phyloP scores from a whole-genome alignment of 2,797 vertebrate genomes.

The Balearica regulorum region DNA sequence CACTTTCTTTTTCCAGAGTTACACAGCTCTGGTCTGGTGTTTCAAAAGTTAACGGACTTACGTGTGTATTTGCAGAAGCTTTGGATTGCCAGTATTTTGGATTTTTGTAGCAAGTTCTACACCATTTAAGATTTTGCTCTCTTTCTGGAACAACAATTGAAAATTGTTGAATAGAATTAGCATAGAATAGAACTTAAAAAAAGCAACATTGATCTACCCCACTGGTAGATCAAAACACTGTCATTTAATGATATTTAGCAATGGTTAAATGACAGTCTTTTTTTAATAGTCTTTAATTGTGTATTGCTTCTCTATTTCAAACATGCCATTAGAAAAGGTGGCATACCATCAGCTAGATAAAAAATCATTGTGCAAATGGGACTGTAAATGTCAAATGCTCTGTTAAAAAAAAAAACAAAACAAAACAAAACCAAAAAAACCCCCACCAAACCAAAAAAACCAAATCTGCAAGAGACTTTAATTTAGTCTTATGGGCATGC shows the following conservation, averaged over 20 bases:
- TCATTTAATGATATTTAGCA: neutral
- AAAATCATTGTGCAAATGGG: neutral
- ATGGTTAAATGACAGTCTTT: neutral
- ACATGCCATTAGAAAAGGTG: neutral
- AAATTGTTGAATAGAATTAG: neutral
- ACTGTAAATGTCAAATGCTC: neutral
- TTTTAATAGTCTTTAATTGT: neutral
- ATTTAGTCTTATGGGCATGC: neutral
- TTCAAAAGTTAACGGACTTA: neutral
- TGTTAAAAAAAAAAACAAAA: neutral
- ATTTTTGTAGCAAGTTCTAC: neutral
- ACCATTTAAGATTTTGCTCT: neutral
- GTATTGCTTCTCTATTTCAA: neutral
- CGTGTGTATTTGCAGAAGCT: neutral
- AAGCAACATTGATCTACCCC: too few species aligned
- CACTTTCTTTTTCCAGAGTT: neutral
- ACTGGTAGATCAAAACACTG: neutral
- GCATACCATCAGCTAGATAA: neutral
- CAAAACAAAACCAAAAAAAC: too few species aligned
- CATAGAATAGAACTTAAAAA: neutral
- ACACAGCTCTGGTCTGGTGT: neutral
- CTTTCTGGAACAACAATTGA: neutral
- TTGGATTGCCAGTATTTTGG: neutral
- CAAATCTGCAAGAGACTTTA: neutral
- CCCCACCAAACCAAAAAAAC: too few species aligned